Conservation (phyloP, 2,888 invertebrate genomes). For the Drosophila nr. medialis region DNA sequence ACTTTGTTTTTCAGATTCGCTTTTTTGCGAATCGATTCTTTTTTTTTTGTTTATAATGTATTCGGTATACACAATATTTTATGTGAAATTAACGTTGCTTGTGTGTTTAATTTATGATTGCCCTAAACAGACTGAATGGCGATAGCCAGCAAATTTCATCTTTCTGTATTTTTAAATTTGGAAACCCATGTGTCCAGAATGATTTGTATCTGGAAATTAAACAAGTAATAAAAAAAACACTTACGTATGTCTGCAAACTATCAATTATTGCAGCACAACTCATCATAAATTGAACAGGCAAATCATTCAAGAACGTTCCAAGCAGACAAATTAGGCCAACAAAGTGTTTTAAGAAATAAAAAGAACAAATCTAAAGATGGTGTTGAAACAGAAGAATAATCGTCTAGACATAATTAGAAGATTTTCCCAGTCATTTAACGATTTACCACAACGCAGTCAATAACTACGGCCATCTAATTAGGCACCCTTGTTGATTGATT, state of each 20-base stretch:
- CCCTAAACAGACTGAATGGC: slow-evolving; percentile 50
- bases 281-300: slow-evolving; percentile 19
- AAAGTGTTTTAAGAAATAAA: too few relatives aligned
- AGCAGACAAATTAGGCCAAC: slow-evolving; percentile 28
- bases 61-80: slow-evolving; percentile 15
- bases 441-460: slow-evolving; percentile 33
- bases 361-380: neutral
- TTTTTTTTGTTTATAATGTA: slow-evolving; percentile 29
- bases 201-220: neutral
- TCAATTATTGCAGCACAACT: slow-evolving; percentile 12
- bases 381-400: slow-evolving; percentile 10
- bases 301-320: slow-evolving; percentile 14
- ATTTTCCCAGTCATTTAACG: slow-evolving; percentile 22
- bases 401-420: slow-evolving; percentile 57
- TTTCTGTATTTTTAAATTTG: neutral
- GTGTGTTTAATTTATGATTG: slow-evolving; percentile 30
- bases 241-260: neutral
- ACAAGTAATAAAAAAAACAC: too few relatives aligned
- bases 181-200: neutral
- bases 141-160: slow-evolving; percentile 2
- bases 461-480: slow-evolving; percentile 49
- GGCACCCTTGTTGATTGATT: slow-evolving; percentile 67
- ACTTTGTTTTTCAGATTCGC: slow-evolving; percentile 26
- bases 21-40: slow-evolving; percentile 30
- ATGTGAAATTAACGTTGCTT: slow-evolving; percentile 18